Evolutionary conservation across 2,888 invertebrate genomes (phyloP).

Genomic region (Diadromus collaris): DNA sequence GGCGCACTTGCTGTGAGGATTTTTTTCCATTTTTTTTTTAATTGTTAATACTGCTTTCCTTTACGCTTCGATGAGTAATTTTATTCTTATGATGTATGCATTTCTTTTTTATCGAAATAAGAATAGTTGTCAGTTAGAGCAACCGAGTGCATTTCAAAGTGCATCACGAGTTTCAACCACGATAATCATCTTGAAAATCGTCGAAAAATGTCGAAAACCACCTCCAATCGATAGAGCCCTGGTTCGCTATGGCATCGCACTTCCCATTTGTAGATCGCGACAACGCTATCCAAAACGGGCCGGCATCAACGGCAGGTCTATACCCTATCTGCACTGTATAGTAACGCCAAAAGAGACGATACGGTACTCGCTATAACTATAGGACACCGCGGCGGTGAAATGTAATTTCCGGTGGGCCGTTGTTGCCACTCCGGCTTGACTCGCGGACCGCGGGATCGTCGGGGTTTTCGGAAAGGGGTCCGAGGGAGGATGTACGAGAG

Average conservation of each 20-base stretch:
- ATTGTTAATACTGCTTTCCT: neutral
- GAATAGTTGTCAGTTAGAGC: neutral
- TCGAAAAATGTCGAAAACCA: constrained; percentile 5
- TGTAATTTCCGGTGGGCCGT: constrained; percentile 78
- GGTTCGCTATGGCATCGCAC: constrained; percentile 24
- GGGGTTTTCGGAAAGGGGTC: constrained; percentile 26
- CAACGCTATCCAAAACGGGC: constrained; percentile 30
- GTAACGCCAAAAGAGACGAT: constrained; percentile 30
- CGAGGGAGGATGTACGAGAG: constrained; percentile 22
- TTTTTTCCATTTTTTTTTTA: neutral
- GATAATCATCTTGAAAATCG: neutral
- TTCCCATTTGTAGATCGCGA: constrained; percentile 38
- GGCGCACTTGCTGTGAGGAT: neutral
- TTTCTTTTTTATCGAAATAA: neutral
- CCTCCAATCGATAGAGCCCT: constrained; percentile 28
- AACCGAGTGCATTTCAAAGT: neutral
- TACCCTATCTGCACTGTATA: constrained; percentile 22
- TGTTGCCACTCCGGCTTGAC: constrained; percentile 64
- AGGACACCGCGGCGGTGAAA: constrained; percentile 71
- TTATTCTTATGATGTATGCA: neutral
- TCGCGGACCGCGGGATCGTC: constrained; percentile 56
- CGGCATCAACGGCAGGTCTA: constrained; percentile 30
- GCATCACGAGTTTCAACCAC: neutral
- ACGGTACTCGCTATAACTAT: constrained; percentile 67
- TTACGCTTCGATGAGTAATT: neutral